phyloP scores from a whole-genome alignment of 2,113 vertebrate genomes.

The Callocephalon fimbriatum region DNA sequence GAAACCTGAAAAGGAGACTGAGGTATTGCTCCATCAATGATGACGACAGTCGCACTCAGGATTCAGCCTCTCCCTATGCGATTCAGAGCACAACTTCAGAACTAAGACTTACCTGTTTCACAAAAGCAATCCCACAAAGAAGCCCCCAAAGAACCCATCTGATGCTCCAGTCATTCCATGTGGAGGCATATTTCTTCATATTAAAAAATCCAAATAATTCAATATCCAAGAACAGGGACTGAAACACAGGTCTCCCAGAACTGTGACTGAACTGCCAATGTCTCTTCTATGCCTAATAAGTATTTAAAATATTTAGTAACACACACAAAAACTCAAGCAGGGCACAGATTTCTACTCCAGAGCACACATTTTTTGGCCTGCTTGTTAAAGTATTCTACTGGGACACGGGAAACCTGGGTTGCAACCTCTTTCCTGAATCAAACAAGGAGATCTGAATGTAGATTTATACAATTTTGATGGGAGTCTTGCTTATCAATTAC shows the following conservation, averaged over 20 bases:
- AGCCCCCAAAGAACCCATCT: background rate
- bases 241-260: background rate
- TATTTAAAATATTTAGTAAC: background rate
- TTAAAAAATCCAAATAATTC: background rate
- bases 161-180: background rate
- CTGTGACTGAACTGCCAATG: background rate
- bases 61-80: background rate
- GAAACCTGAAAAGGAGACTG: background rate
- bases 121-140: background rate
- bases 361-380: background rate
- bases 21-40: background rate
- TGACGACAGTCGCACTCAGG: accelerated
- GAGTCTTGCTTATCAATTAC: background rate
- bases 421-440: background rate
- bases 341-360: background rate
- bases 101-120: background rate
- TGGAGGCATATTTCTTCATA: background rate
- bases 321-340: background rate
- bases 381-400: background rate
- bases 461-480: background rate
- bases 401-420: background rate
- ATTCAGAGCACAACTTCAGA: background rate
- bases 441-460: background rate
- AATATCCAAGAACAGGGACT: background rate
- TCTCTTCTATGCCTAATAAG: background rate